Evolutionary conservation across 37 sponge, comb jelly and placozoan species (phyloP), one percentile per base, ranked within the genome.

Genomic region (Diacarnus erythraeanus): DNA sequence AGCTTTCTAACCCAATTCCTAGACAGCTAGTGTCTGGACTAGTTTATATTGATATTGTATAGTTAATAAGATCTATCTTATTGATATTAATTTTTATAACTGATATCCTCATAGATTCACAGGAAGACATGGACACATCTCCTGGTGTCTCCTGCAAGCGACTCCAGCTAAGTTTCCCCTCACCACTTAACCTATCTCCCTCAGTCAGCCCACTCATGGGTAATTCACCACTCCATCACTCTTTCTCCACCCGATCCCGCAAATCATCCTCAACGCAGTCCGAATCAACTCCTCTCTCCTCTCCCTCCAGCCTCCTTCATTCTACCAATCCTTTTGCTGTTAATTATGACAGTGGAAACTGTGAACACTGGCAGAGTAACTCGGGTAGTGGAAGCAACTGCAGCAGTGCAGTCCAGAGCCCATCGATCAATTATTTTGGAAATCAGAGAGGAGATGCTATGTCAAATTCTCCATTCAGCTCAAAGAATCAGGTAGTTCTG

Each of bases 211-310:
- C 81, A 21, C 72, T 70, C 63, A 81, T 38, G 44, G 70, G 70
- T 23, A 68, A 54, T 35, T 59, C 72, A 29, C 64, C 72, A 22
- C 35, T 61, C 3, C 81, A 81, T 22, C 71, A 51, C 71, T 81
- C 72, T 34, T 78, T 65, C 51, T 23, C 40, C n/a, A 27, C 77
- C 26, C 27, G 10, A 1, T 70, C 80, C 21, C 58, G 71, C 37
- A 79, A 69, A 67, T 70, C 69, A 38, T 79, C 80, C 36, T 72
- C 81, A 42, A 81, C 59, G 39, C 72, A 60, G 8, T 72, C 72
- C n/a, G 81, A 81, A 47, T 72, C 81, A 23, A 81, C 81, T 34
- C 81, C 81, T 34, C 81, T 81, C 72, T 81, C 81, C 44, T 81
- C 81, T 20, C 81, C 81, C 35, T 81, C 81, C 63, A 81, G 81